Evolutionary conservation across 2,113 vertebrate genomes (phyloP).

Genomic region (Perognathus longimembris): DNA sequence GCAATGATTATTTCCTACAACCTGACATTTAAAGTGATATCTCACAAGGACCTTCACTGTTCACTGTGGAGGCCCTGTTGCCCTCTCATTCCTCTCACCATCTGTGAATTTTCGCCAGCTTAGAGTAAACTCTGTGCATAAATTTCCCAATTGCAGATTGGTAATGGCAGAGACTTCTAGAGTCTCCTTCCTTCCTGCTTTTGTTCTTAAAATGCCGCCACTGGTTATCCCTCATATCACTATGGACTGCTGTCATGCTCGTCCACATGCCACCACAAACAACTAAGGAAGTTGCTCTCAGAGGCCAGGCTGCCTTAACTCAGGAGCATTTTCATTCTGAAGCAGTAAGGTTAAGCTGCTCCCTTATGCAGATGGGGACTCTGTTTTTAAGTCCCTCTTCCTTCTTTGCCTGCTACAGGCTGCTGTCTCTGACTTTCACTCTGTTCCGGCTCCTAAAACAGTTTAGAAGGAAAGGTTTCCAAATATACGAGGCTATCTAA

Average conservation of each 20-base stretch:
- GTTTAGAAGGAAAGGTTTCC: neutral
- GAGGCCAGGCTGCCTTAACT: neutral
- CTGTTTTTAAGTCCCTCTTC: neutral
- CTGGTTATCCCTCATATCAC: neutral
- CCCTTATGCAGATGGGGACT: neutral
- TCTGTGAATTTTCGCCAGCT: conserved; percentile 59
- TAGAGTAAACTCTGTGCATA: conserved; percentile 48
- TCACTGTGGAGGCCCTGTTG: neutral
- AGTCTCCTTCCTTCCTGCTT: conserved; percentile 34
- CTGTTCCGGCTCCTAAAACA: neutral
- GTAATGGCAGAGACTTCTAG: conserved; percentile 22
- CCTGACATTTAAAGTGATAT: conserved; percentile 70
- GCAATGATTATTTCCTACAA: conserved; percentile 36
- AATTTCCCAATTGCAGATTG: conserved; percentile 6
- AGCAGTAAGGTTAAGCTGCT: fast-evolving
- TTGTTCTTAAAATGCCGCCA: conserved; percentile 50
- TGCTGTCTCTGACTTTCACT: neutral
- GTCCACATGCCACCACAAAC: neutral
- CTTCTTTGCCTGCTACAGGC: neutral
- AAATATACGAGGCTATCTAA: neutral
- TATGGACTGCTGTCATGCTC: neutral
- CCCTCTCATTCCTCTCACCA: conserved; percentile 50
- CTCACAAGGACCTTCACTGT: conserved; percentile 7
- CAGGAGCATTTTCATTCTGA: neutral
- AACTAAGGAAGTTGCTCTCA: neutral